These are phyloP conservation scores for Amyelois transitella DNA, from an alignment of 1,140 invertebrate genomes.

Conservation along the genomic window DNA sequence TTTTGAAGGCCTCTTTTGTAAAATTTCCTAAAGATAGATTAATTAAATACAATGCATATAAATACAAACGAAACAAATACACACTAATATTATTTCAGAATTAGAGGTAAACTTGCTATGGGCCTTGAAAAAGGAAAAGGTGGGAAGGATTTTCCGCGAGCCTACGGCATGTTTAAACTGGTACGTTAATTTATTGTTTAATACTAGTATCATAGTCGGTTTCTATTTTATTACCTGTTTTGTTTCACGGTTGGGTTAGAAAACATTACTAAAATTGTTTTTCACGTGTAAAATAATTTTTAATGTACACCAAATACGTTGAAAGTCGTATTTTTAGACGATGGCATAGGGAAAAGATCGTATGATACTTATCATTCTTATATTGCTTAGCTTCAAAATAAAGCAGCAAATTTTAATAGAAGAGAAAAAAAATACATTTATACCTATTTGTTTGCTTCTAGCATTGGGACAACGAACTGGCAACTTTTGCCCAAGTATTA, in stretches of 20 bases:
- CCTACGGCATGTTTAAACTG: slow-evolving; percentile 39
- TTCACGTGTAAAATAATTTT: background rate
- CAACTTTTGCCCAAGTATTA: slow-evolving; percentile 50
- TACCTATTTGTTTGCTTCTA: background rate
- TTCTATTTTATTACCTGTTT: background rate
- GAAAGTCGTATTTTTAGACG: no score
- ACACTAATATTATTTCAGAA: slow-evolving; percentile 17
- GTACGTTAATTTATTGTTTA: slow-evolving; percentile 16
- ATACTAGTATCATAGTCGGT: background rate
- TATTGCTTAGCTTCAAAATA: no score
- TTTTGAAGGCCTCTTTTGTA: no score
- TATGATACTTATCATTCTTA: no score
- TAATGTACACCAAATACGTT: no score
- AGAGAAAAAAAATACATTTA: background rate
- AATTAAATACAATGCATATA: no score
- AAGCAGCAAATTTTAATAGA: no score
- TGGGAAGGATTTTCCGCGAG: slow-evolving; percentile 24
- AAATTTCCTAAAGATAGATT: no score
- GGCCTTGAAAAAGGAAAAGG: slow-evolving; percentile 30
- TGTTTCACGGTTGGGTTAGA: background rate
- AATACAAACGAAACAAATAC: background rate
- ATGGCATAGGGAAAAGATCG: no score
- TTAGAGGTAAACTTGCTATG: slow-evolving; percentile 29
- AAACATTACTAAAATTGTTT: no score
- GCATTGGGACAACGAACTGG: slow-evolving; percentile 32